Conservation (phyloP, 2,888 invertebrate genomes). For the Diarsia mendica region DNA sequence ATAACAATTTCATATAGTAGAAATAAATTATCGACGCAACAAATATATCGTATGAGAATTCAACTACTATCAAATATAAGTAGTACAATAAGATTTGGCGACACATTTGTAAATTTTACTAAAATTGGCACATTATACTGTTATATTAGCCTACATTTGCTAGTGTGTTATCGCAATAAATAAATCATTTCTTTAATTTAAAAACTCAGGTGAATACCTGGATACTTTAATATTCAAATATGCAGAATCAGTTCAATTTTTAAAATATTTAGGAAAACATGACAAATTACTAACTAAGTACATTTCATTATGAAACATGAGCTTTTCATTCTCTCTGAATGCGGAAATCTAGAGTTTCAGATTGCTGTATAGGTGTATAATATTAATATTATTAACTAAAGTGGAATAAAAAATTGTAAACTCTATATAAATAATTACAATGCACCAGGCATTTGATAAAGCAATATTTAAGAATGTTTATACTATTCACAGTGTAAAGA, state of each 20-base stretch:
- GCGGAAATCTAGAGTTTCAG: slow-evolving; percentile 62
- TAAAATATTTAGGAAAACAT: slow-evolving; percentile 66
- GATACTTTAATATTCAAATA: slow-evolving; percentile 62
- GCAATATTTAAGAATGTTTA: slow-evolving; percentile 76
- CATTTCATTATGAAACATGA: slow-evolving; percentile 81
- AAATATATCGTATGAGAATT: slow-evolving; percentile 73
- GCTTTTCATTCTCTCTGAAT: slow-evolving; percentile 75
- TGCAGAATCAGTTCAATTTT: slow-evolving; percentile 71
- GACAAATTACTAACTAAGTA: slow-evolving; percentile 77
- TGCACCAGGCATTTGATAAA: slow-evolving; percentile 82
- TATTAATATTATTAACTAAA: slow-evolving; percentile 75
- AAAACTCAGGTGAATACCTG: slow-evolving; percentile 64
- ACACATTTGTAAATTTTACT: slow-evolving; percentile 75
- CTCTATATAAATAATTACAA: slow-evolving; percentile 82
- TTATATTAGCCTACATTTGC: slow-evolving; percentile 75
- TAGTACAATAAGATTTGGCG: slow-evolving; percentile 73
- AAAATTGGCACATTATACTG: slow-evolving; percentile 83
- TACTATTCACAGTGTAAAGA: slow-evolving; percentile 83
- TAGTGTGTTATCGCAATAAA: slow-evolving; percentile 65
- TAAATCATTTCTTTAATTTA: slow-evolving; percentile 62
- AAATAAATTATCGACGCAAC: slow-evolving; percentile 78
- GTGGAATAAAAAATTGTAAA: slow-evolving; percentile 83
- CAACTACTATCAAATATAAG: slow-evolving; percentile 69
- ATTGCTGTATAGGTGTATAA: slow-evolving; percentile 74
- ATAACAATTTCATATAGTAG: slow-evolving; percentile 76